Conservation (phyloP, 2,797 vertebrate species). For the Phoeniculus purpureus region DNA sequence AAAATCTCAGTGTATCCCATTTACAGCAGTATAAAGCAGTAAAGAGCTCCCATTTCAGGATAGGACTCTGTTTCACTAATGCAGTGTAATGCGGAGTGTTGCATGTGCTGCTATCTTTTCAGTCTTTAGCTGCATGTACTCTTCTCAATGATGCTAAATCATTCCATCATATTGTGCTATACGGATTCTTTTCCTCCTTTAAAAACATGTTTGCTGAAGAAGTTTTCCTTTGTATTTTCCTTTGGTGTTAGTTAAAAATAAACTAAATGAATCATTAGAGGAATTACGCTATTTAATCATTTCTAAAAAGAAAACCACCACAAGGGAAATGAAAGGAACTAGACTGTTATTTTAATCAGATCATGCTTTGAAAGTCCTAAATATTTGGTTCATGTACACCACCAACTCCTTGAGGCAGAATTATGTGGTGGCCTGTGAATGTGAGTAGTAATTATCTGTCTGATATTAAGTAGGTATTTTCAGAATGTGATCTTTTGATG, state of each 20-base stretch:
- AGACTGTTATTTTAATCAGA: constrained; percentile 46
- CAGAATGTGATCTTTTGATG: constrained; percentile 38
- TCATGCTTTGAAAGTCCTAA: constrained; percentile 37
- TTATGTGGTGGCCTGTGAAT: constrained; percentile 25
- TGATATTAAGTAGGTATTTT: constrained; percentile 49
- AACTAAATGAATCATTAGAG: constrained; percentile 46
- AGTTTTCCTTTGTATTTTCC: constrained; percentile 50
- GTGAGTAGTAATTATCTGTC: constrained; percentile 37
- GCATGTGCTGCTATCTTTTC: not conserved
- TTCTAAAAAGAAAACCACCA: constrained; percentile 48
- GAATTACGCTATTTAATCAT: constrained; percentile 37
- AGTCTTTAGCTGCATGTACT: not conserved
- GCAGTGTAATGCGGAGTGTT: not conserved
- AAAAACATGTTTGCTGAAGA: constrained; percentile 19
- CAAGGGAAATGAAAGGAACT: constrained; percentile 50
- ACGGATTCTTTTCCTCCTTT: not conserved
- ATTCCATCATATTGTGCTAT: not conserved
- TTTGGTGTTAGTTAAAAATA: constrained; percentile 63
- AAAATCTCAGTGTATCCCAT: not conserved
- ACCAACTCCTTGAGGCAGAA: not conserved
- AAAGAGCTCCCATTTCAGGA: not conserved
- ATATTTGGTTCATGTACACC: constrained; percentile 33
- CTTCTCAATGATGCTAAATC: not conserved
- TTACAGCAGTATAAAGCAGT: not conserved
- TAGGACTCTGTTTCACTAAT: not conserved